Conservation (phyloP, 2,888 invertebrate genomes). For the Eretmocerus hayati region DNA sequence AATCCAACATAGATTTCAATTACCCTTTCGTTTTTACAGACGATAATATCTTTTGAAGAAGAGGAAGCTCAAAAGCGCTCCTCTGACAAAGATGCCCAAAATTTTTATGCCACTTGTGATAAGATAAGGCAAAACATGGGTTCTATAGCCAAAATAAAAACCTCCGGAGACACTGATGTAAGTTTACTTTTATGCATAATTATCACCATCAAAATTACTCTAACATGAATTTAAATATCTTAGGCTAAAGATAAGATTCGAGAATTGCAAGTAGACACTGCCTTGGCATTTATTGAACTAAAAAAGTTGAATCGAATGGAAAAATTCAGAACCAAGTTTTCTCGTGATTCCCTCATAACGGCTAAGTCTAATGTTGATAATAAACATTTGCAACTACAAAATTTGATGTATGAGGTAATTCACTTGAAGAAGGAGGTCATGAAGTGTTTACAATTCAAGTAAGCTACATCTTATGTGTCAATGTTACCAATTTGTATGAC, state of each 20-base stretch:
- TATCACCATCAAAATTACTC: neutral
- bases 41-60: slow-evolving; percentile 67
- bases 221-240: slow-evolving; percentile 26
- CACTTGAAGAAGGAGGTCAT: slow-evolving; percentile 92
- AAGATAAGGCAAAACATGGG: slow-evolving; percentile 62
- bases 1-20: neutral
- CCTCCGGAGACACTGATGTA: slow-evolving; percentile 53
- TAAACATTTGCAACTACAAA: slow-evolving; percentile 83
- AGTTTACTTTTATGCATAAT: slow-evolving; percentile 15
- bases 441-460: slow-evolving; percentile 90
- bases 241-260: slow-evolving; percentile 58
- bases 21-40: slow-evolving; percentile 46
- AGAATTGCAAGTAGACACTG: slow-evolving; percentile 65
- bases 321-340: slow-evolving; percentile 77
- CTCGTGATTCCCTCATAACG: slow-evolving; percentile 71
- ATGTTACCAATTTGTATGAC: slow-evolving; percentile 2
- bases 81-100: slow-evolving; percentile 60
- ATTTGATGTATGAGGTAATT: slow-evolving; percentile 87
- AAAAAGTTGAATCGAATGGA: slow-evolving; percentile 87
- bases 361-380: slow-evolving; percentile 86
- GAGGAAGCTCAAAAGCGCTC: slow-evolving; percentile 61
- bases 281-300: slow-evolving; percentile 70
- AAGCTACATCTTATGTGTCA: slow-evolving; percentile 36
- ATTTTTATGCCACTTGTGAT: slow-evolving; percentile 64
- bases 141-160: slow-evolving; percentile 63